Evolutionary conservation across 1,140 invertebrate species (phyloP).

Genomic region (Mya arenaria): DNA sequence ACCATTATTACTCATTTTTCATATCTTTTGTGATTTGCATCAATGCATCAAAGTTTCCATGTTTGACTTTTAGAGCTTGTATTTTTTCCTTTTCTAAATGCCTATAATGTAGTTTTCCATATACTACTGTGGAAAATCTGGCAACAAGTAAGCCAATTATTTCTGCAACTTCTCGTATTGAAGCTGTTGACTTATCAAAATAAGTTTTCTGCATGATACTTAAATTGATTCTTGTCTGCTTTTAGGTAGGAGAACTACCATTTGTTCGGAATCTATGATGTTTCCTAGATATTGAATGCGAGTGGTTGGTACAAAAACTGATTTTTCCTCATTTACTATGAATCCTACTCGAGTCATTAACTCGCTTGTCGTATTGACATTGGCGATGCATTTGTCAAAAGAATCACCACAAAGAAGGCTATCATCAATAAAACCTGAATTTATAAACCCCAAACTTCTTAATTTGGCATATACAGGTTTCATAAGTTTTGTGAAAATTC

Average conservation of each 20-base stretch:
- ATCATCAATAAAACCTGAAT: constrained; percentile 9
- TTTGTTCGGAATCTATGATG: neutral
- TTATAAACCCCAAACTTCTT: neutral
- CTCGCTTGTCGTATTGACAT: neutral
- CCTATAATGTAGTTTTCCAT: neutral
- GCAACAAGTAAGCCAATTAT: neutral
- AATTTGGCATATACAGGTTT: constrained; percentile 18
- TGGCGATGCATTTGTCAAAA: neutral
- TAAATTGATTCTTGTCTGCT: neutral
- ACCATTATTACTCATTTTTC: constrained; percentile 24
- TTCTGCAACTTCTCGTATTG: neutral
- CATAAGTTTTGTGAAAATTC: constrained; percentile 16
- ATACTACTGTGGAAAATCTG: neutral
- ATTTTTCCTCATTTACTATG: neutral
- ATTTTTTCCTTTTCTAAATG: constrained; percentile 16
- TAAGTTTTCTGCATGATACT: neutral
- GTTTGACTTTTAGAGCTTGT: neutral
- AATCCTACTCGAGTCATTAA: neutral
- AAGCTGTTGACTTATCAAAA: neutral
- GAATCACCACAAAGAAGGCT: neutral
- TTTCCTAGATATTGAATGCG: neutral
- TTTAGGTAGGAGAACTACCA: neutral
- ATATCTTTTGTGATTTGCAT: neutral
- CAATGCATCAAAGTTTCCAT: constrained; percentile 4
- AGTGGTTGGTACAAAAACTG: neutral